Conservation (phyloP, 2,797 vertebrate genomes). For the Discoglossus pictus region DNA sequence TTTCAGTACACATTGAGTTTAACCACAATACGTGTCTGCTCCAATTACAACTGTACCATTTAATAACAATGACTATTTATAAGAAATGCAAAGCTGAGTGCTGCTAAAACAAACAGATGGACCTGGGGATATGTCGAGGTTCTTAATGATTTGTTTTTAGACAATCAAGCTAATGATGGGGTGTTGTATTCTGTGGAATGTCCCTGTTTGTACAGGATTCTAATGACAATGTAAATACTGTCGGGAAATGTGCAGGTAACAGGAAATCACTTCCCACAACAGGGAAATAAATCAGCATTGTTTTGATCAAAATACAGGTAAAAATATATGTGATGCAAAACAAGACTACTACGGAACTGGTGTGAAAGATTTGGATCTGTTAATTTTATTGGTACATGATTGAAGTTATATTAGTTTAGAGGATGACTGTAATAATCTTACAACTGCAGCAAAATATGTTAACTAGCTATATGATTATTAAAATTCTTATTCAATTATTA, state of each 20-base stretch:
- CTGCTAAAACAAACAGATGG: conserved; percentile 39
- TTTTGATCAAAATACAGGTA: conserved; percentile 39
- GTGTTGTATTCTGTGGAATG: conserved; percentile 24
- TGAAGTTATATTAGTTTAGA: no score
- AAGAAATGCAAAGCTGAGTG: conserved; percentile 27
- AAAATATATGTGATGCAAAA: conserved; percentile 22
- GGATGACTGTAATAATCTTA: no score
- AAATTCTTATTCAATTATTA: no score
- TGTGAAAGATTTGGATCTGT: not conserved
- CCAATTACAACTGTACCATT: conserved; percentile 35
- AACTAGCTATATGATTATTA: not conserved
- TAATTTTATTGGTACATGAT: no score
- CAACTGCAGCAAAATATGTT: no score
- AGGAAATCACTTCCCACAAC: conserved; percentile 39
- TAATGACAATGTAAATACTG: conserved; percentile 36
- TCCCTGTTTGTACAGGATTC: conserved; percentile 37
- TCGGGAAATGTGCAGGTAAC: conserved; percentile 36
- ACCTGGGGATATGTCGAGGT: not conserved
- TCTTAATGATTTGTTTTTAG: conserved; percentile 34
- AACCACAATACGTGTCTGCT: conserved; percentile 19
- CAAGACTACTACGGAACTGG: not conserved
- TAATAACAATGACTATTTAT: conserved; percentile 46
- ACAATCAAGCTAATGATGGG: conserved; percentile 39
- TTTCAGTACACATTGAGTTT: conserved; percentile 16
- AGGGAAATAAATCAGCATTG: conserved; percentile 41